Base-by-base conservation (phyloP, 1,140 invertebrate species). In the Tachypleus tridentatus region DNA sequence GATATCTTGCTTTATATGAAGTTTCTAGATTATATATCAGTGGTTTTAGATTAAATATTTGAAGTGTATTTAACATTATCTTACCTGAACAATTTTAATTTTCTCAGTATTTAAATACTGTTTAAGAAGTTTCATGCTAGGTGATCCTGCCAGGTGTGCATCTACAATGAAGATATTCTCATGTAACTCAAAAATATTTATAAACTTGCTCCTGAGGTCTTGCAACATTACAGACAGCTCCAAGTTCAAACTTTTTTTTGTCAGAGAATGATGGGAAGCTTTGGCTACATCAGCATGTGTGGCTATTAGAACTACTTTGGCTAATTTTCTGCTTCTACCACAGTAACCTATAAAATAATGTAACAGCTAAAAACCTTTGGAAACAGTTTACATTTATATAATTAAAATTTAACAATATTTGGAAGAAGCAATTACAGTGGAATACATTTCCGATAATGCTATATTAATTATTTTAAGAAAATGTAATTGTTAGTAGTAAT, bases 241-340 rank as follows among this genome's bases (percentile, higher is more conserved):
- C 10, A 79, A 77, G 72, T 79, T 80, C 5, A 81, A 73, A 74
- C 81, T 84, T 68, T 82, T 82, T 50, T 82, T 83, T 47, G 79
- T 76, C 49, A 77, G 72, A 8, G 77, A 76, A 4, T 61, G 54
- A 7, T 56, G 49, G 51, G 57, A 48, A 56, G 81, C 62, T 5
- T 78, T 70, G 0, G 78, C 77, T 4, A 74, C 70, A 71, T 86
- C 84, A 9, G 85, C 83, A 74, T 88, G 85, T 0, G 85, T 87
- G 5, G 83, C 86, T 4, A 88, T 77, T 49, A 88, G 74, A 10
- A 85, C 74, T 4, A 88, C 81, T 63, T 77, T 72, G 4, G 78
- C 74, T 51, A 76, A 73, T 66, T 79, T 78, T 49, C 76, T 77
- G 3, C 79, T 76, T 68, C 78, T 80, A 51, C 84, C 84, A 73